Conservation (phyloP, 2,113 vertebrate species). For the Geococcyx californianus region DNA sequence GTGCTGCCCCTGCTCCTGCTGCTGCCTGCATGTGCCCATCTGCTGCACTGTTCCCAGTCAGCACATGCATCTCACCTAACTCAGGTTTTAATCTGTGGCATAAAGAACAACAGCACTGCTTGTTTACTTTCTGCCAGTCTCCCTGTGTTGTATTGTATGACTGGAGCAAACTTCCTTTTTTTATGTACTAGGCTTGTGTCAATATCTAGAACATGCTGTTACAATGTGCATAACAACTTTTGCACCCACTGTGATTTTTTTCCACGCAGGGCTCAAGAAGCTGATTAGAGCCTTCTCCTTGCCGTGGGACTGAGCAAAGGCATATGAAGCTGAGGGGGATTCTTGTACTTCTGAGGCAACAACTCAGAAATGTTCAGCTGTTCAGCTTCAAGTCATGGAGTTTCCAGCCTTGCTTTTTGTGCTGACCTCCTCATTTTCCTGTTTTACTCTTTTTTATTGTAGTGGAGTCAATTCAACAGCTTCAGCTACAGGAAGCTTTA, state of each 20-base stretch:
- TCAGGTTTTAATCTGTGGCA: not conserved
- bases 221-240: not conserved
- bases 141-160: not conserved
- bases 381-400: not conserved
- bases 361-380: not conserved
- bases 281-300: not conserved
- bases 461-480: not conserved
- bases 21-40: not conserved
- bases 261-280: not conserved
- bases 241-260: not conserved
- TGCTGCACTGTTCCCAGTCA: not conserved
- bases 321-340: not conserved
- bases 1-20: not conserved
- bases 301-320: not conserved
- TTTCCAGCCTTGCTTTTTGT: not conserved
- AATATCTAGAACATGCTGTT: not conserved
- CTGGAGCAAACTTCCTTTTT: not conserved
- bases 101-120: rapidly evolving
- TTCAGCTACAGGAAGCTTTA: conserved; percentile 22
- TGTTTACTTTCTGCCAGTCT: not conserved
- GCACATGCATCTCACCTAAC: not conserved
- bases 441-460: not conserved
- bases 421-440: not conserved
- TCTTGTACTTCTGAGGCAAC: not conserved
- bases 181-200: not conserved